These are phyloP conservation scores for Hymenochirus boettgeri DNA, from an alignment of 2,113 vertebrate genomes.

Conservation along the genomic window DNA sequence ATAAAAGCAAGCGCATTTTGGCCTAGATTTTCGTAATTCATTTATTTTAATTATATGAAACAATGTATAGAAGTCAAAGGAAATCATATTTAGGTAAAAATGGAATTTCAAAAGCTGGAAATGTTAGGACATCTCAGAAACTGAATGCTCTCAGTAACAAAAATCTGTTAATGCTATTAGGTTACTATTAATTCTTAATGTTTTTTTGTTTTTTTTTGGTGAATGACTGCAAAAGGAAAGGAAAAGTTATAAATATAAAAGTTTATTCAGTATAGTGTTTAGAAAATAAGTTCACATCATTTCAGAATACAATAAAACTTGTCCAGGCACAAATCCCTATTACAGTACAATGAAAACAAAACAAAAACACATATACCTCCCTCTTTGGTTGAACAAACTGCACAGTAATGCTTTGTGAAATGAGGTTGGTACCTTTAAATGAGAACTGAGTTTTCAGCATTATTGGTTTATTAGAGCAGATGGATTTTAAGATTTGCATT, in stretches of 20 bases:
- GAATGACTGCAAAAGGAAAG: not conserved
- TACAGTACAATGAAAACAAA: constrained; percentile 79
- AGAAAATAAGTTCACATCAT: constrained; percentile 99
- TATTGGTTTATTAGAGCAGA: constrained; percentile 52
- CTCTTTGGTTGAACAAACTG: constrained; percentile 87
- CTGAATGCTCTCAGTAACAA: too few species aligned
- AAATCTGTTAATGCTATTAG: too few species aligned
- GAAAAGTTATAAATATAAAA: constrained; percentile 92
- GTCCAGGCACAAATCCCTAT: constrained; percentile 76
- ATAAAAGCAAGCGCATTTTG: too few species aligned
- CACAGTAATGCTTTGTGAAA: constrained; percentile 68
- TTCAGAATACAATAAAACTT: constrained; percentile 93
- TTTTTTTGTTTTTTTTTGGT: too few species aligned
- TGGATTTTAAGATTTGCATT: constrained; percentile 60
- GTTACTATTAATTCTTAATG: too few species aligned
- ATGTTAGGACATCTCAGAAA: too few species aligned
- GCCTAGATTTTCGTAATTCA: too few species aligned
- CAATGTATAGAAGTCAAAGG: too few species aligned
- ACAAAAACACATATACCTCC: constrained; percentile 72
- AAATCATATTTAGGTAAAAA: too few species aligned
- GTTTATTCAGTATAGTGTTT: constrained; percentile 98
- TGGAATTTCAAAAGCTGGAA: too few species aligned
- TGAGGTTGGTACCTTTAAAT: constrained; percentile 63
- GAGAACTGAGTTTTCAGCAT: constrained; percentile 19
- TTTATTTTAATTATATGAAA: too few species aligned